These are phyloP conservation scores for Argentina silus DNA, from an alignment of 2,797 vertebrate species.

Conservation along the genomic window DNA sequence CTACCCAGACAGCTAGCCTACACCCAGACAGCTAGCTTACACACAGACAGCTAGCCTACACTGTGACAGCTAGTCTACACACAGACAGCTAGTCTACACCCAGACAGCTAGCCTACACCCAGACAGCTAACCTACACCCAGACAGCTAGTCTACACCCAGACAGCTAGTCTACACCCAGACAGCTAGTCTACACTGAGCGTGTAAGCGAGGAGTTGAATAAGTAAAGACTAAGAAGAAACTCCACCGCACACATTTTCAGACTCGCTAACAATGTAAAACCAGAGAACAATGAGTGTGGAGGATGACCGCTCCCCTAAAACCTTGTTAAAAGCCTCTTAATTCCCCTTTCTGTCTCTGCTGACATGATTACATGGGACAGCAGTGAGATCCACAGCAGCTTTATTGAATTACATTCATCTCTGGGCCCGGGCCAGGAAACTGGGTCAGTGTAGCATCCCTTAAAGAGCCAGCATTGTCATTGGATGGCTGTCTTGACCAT, in stretches of 20 bases:
- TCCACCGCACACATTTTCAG: not conserved
- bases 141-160: no score
- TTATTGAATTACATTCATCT: slow-evolving; percentile 69
- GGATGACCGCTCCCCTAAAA: slow-evolving; percentile 31
- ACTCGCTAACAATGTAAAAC: slow-evolving; percentile 20
- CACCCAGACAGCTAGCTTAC: no score
- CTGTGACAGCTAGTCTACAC: no score
- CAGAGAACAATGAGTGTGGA: slow-evolving; percentile 21
- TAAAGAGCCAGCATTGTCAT: slow-evolving; percentile 64
- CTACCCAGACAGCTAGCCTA: no score
- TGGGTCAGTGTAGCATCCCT: slow-evolving; percentile 73
- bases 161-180: no score
- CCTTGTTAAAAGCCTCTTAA: slow-evolving; percentile 64
- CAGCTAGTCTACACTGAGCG: no score
- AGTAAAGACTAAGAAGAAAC: no score
- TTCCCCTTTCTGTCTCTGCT: slow-evolving; percentile 60
- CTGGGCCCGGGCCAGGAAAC: slow-evolving; percentile 68
- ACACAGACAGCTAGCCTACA: no score
- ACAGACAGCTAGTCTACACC: no score
- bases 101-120: no score
- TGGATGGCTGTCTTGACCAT: not conserved
- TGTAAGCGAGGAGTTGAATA: no score
- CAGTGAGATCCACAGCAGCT: slow-evolving; percentile 69
- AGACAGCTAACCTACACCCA: no score
- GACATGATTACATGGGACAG: slow-evolving; percentile 71